Evolutionary conservation across 2,797 vertebrate genomes (phyloP).

Genomic region (Acanthopagrus latus): DNA sequence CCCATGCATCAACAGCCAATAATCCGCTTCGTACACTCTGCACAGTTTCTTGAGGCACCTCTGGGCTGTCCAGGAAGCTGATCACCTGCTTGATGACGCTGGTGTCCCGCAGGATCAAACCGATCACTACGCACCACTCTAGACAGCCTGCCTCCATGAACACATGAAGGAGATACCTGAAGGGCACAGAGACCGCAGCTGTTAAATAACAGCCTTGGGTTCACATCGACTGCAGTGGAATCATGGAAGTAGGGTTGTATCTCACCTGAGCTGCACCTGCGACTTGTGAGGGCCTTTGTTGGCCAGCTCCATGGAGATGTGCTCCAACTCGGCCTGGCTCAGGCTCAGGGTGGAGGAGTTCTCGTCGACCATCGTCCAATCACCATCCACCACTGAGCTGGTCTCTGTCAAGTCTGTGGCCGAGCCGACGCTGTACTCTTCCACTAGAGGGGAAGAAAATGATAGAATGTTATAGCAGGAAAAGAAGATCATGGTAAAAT

Average conservation of each 20-base stretch:
- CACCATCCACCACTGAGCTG: constrained; percentile 97
- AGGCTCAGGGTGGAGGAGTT: constrained; percentile 93
- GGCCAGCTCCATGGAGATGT: constrained; percentile 97
- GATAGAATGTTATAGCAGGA: neutral
- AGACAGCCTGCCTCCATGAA: constrained; percentile 98
- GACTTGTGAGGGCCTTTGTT: constrained; percentile 98
- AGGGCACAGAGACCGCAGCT: neutral
- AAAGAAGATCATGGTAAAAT: too few relatives aligned
- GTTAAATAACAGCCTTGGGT: neutral
- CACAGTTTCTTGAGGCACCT: constrained; percentile 90
- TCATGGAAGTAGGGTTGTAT: neutral
- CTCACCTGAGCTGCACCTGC: constrained; percentile 96
- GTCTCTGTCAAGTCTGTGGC: constrained; percentile 98
- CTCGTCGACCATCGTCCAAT: constrained; percentile 98
- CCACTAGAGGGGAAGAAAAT: constrained; percentile 80
- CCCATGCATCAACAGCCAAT: constrained; percentile 92
- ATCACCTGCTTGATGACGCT: constrained; percentile 93
- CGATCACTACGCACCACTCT: constrained; percentile 97
- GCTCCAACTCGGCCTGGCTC: constrained; percentile 96
- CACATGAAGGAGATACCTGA: constrained; percentile 95
- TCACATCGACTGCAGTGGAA: neutral
- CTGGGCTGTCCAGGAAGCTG: constrained; percentile 90
- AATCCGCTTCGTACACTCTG: constrained; percentile 91
- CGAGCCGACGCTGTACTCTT: constrained; percentile 98
- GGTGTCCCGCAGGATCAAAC: constrained; percentile 93